A percentile compares a stretch with the other conserved stretches of the same genome.
Evolutionary conservation across 64 coral and sea anemone genomes (phyloP).

Genomic region (Stylophora pistillata): DNA sequence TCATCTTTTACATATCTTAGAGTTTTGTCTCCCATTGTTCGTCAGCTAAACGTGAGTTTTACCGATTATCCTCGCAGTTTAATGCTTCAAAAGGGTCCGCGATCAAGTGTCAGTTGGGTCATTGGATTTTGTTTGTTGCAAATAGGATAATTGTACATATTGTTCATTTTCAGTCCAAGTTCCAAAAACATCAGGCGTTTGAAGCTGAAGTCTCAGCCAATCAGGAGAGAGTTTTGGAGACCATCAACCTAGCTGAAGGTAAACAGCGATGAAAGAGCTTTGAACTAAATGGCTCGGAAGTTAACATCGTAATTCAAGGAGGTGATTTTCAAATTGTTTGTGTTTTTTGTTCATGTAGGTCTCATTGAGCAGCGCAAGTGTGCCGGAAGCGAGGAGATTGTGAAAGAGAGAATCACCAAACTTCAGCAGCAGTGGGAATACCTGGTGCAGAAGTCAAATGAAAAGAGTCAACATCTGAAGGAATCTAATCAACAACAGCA

Average conservation of each 20-base stretch:
- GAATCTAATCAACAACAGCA: slow-evolving; percentile 90
- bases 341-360: slow-evolving; percentile 14
- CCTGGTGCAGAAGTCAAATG: slow-evolving; percentile 72
- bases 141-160: neutral
- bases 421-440: slow-evolving; percentile 78
- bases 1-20: too few relatives aligned
- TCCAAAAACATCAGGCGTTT: slow-evolving; percentile 99
- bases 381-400: slow-evolving; percentile 85
- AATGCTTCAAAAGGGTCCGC: too few relatives aligned
- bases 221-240: slow-evolving; percentile 91
- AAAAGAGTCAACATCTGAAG: slow-evolving; percentile 82
- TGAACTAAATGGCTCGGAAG: neutral
- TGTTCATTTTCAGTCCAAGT: slow-evolving; percentile 77
- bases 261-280: too few relatives aligned
- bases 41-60: too few relatives aligned
- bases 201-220: slow-evolving; percentile 98
- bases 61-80: too few relatives aligned
- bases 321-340: neutral
- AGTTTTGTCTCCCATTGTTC: too few relatives aligned
- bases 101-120: too few relatives aligned
- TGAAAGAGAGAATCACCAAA: slow-evolving; percentile 91
- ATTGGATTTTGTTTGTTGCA: too few relatives aligned
- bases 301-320: neutral
- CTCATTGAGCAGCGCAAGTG: slow-evolving; percentile 93
- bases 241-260: slow-evolving; percentile 86